Conservation (phyloP, 2,888 invertebrate species). For the Hydroisotoma schaefferi region DNA sequence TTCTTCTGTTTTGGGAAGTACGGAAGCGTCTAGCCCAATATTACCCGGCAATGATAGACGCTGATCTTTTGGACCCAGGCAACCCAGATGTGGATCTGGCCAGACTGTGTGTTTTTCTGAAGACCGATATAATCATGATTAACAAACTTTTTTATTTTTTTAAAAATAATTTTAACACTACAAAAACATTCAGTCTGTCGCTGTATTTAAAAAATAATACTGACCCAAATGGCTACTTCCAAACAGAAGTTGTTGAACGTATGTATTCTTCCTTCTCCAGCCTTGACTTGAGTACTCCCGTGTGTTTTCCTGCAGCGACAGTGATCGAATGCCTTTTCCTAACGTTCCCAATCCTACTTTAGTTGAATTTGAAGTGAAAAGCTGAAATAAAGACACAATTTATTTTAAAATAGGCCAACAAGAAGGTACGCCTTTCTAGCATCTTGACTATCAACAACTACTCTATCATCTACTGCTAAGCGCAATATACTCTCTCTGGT, state of each 20-base stretch:
- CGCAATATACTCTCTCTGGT: too few species aligned
- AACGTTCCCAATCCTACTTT: constrained; percentile 29
- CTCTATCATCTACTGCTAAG: too few species aligned
- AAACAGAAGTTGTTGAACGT: constrained; percentile 46
- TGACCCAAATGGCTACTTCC: constrained; percentile 41
- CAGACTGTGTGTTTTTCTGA: constrained; percentile 37
- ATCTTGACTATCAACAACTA: too few species aligned
- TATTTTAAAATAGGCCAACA: too few species aligned
- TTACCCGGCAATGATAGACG: constrained; percentile 68
- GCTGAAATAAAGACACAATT: too few species aligned
- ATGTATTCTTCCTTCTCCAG: constrained; percentile 46
- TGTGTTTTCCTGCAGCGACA: constrained; percentile 7
- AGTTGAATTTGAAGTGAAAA: constrained; percentile 35
- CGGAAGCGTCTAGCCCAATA: constrained; percentile 59
- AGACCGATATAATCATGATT: neutral
- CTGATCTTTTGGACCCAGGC: constrained; percentile 63
- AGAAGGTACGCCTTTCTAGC: too few species aligned
- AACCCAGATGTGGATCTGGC: constrained; percentile 61
- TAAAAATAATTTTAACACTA: too few species aligned
- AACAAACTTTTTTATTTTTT: neutral
- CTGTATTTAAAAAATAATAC: too few species aligned
- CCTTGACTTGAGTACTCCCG: constrained; percentile 43
- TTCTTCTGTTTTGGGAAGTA: constrained; percentile 18
- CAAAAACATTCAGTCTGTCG: too few species aligned
- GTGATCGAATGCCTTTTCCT: constrained; percentile 1